These are phyloP conservation scores for Drosophila rubida DNA, from an alignment of 2,888 invertebrate species.

Conservation along the genomic window DNA sequence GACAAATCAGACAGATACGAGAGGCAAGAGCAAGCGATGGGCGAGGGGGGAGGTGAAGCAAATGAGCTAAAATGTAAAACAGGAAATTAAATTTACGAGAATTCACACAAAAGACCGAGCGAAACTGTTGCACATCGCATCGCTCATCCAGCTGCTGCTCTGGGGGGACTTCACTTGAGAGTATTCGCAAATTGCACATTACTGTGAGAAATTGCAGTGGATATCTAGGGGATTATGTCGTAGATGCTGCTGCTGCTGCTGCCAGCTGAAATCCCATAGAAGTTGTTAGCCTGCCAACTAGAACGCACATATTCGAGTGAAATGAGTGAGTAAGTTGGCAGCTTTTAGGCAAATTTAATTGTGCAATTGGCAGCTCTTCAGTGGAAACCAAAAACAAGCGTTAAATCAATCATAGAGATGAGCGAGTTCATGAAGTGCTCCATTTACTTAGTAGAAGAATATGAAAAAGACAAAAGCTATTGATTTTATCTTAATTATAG, in stretches of 20 bases:
- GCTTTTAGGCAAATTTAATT: background rate
- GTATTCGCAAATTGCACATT: conserved; percentile 28
- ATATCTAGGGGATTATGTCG: conserved; percentile 8
- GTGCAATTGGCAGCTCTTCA: background rate
- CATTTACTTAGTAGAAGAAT: too few species aligned
- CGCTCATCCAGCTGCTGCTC: conserved; percentile 3
- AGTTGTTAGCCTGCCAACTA: conserved; percentile 8
- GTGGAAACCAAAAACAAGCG: background rate
- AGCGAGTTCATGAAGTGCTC: too few species aligned
- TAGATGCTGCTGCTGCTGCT: background rate
- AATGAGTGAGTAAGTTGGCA: background rate
- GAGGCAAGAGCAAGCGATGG: background rate
- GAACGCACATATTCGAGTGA: background rate
- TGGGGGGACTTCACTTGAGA: conserved; percentile 13
- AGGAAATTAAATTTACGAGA: conserved; percentile 76
- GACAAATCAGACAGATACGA: conserved; percentile 8
- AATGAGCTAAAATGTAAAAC: conserved; percentile 59
- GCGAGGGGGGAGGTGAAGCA: conserved; percentile 2
- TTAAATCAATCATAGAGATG: too few species aligned
- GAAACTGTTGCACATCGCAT: conserved; percentile 54
- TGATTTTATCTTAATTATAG: too few species aligned
- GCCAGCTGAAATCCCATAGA: conserved; percentile 3
- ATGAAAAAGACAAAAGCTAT: too few species aligned
- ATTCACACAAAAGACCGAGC: conserved; percentile 57
- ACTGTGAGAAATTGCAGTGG: conserved; percentile 13